These are phyloP conservation scores for Machaerirhynchus nigripectus DNA, from an alignment of 2,113 vertebrate genomes.

Conservation along the genomic window DNA sequence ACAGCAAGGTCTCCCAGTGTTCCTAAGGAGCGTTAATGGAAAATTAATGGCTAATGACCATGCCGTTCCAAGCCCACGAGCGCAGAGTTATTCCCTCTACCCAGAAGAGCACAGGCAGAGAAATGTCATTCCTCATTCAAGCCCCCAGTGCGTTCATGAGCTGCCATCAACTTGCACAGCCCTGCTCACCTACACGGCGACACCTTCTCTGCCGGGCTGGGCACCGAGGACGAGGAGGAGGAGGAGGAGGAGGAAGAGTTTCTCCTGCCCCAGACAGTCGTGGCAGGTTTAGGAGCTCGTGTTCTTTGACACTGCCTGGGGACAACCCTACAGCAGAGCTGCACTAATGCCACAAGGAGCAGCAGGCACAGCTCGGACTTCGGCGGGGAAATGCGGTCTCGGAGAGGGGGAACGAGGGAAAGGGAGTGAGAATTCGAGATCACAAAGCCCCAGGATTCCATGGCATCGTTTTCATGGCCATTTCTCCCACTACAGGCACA, in stretches of 20 bases:
- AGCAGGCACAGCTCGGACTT: neutral
- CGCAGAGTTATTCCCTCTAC: neutral
- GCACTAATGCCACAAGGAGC: neutral
- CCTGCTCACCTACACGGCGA: neutral
- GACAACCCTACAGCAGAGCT: neutral
- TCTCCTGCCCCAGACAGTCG: neutral
- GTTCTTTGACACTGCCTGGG: neutral
- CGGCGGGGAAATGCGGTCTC: neutral
- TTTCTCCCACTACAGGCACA: neutral
- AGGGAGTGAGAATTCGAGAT: neutral
- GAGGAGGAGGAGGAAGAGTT: neutral
- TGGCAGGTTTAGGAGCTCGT: neutral
- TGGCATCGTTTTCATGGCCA: neutral
- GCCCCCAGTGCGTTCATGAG: neutral
- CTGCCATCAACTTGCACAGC: neutral
- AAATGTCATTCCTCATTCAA: neutral
- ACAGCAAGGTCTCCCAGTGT: neutral
- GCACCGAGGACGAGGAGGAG: neutral
- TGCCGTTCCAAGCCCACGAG: neutral
- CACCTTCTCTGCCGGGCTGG: neutral
- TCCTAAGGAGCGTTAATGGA: neutral
- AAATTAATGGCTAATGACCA: too few species aligned
- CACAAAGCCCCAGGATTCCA: neutral
- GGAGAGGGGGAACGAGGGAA: fast-evolving
- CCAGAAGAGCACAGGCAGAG: neutral